A percentile compares a stretch with the other conserved stretches of the same genome.
Evolutionary conservation across 2,113 vertebrate species (phyloP).

Genomic region (Quiscalus mexicanus): DNA sequence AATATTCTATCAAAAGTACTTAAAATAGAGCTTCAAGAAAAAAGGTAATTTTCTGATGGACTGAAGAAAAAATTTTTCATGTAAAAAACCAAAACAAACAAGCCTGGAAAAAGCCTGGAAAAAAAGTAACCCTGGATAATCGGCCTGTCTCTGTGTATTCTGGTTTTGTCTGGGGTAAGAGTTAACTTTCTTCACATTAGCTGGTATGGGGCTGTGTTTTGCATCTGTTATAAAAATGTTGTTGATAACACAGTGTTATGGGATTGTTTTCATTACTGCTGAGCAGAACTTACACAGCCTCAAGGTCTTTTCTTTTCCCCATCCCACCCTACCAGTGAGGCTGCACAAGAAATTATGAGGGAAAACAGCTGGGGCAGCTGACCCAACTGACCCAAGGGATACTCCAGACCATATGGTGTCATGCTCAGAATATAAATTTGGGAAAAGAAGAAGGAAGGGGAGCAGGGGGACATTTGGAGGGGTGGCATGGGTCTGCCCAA

Average conservation of each 20-base stretch:
- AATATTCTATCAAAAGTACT: background rate
- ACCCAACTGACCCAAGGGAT: background rate
- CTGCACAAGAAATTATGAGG: background rate
- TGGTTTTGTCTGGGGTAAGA: background rate
- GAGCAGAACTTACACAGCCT: background rate
- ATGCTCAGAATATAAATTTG: background rate
- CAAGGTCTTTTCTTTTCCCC: background rate
- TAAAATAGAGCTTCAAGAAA: background rate
- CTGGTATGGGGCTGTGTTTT: background rate
- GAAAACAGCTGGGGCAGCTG: background rate
- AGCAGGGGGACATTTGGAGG: rapidly evolving
- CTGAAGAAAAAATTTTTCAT: background rate
- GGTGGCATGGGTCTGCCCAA: background rate
- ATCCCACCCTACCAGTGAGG: rapidly evolving
- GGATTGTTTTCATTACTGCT: background rate
- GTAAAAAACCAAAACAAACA: rapidly evolving
- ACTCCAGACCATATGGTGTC: background rate
- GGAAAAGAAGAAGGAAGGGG: background rate
- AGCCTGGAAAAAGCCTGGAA: background rate
- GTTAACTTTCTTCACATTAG: background rate
- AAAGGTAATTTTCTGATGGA: background rate
- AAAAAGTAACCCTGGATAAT: background rate
- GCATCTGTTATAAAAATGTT: background rate
- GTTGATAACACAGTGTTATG: rapidly evolving
- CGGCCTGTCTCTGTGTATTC: background rate